Evolutionary conservation across 2,797 vertebrate species (phyloP), one percentile per base, ranked within the genome.

Genomic region (Chrysocyon brachyurus): DNA sequence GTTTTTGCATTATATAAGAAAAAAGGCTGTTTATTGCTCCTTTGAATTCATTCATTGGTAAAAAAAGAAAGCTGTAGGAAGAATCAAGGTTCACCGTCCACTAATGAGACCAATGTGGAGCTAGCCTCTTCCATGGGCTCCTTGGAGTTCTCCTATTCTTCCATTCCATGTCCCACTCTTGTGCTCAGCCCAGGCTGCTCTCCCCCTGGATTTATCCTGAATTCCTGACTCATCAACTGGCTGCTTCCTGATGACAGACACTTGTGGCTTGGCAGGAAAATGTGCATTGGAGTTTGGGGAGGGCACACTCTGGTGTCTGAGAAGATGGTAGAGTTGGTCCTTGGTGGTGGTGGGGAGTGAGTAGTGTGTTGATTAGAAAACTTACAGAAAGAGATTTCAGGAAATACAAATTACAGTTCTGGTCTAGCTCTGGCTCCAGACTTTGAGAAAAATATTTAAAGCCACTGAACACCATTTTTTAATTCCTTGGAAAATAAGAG

Each of bases 401-500:
- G 54, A 90, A 36, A 46, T 31, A 90, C 40, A 96, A 93, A 61
- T 7, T 19, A 10, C 19, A 26, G 33, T 40, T 90, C 5, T 59
- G 19, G 40, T 14, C 52, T 26, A 36, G 61, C n/a, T 68, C 72
- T 87, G 66, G 92, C 22, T 66, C 26, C 8, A 87, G 83, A 46
- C 17, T 87, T 89, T 12, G 36, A 61, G 56, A 11, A 87, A 73
- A 91, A 79, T 70, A 28, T 22, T 79, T 77, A 91, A 89, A 46
- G 1, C 6, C 31, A 57, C 2, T 36, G 10, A 22, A 40, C 36
- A n/a, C 9, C 24, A 26, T 49, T 40, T 17, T 83, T 63, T 61
- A 11, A 40, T 83, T 31, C 26, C 54, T 72, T 88, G 78, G 49
- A 96, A 96, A 93, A 91, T 52, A 75, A 92, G 22, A n/a, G 2